phyloP scores from a whole-genome alignment of 2,113 vertebrate species.

The Nothoprocta pentlandii region DNA sequence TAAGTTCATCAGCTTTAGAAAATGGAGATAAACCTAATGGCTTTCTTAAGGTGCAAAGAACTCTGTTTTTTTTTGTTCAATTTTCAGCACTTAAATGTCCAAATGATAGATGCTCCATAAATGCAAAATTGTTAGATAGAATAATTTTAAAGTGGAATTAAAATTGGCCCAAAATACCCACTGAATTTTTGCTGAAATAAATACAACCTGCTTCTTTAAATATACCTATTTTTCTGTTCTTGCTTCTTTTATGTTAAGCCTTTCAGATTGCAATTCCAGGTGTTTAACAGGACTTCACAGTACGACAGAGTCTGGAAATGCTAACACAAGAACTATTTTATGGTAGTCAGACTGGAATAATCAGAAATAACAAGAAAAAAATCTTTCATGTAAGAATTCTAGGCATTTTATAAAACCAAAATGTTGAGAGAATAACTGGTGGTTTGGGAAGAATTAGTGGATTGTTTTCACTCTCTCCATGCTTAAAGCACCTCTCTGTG shows the following conservation, averaged over 20 bases:
- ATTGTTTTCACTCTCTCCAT: neutral
- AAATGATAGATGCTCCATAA: slow-evolving; percentile 21
- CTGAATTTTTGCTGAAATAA: neutral
- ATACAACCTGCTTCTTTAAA: neutral
- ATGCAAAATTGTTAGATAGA: slow-evolving; percentile 1
- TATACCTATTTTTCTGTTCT: neutral
- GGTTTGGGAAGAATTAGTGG: neutral
- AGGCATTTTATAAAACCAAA: neutral
- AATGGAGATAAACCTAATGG: slow-evolving; percentile 28
- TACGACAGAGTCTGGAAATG: neutral
- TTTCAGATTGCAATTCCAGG: neutral
- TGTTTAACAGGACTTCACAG: neutral
- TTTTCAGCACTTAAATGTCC: slow-evolving; percentile 32
- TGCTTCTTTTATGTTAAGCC: neutral
- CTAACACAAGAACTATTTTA: neutral
- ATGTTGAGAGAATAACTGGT: neutral
- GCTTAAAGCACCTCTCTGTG: neutral
- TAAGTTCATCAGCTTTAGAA: slow-evolving; percentile 43
- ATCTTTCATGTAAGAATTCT: neutral
- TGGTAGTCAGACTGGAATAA: neutral
- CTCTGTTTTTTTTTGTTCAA: slow-evolving; percentile 38
- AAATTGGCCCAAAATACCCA: neutral
- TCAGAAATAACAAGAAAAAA: neutral
- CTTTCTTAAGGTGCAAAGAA: slow-evolving; percentile 24
- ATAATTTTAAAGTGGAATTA: neutral